These are phyloP conservation scores for Athalia circularis DNA, from an alignment of 2,888 invertebrate species.

Conservation along the genomic window DNA sequence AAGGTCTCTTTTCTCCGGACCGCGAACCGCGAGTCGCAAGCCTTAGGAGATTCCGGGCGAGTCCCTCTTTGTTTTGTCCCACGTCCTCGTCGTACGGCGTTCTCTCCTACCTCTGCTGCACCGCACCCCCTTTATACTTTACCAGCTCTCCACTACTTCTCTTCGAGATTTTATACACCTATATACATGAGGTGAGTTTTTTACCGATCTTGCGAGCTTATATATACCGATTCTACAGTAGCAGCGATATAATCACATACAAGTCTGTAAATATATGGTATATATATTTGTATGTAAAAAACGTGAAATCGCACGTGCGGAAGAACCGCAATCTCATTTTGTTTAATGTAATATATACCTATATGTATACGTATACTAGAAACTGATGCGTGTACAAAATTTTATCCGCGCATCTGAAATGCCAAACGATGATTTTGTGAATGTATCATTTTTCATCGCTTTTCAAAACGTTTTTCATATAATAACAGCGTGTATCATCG, in stretches of 20 bases:
- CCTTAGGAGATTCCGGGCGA: conserved; percentile 62
- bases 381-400: background rate
- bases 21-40: background rate
- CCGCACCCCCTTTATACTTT: background rate
- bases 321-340: background rate
- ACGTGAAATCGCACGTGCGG: background rate
- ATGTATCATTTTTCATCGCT: too few species aligned
- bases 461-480: background rate
- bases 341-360: background rate
- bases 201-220: background rate
- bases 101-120: conserved; percentile 44
- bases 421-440: too few species aligned
- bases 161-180: background rate
- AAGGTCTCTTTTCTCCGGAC: conserved; percentile 61
- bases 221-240: background rate
- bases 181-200: background rate
- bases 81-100: conserved; percentile 19
- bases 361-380: background rate
- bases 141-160: background rate
- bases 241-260: background rate
- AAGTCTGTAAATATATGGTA: background rate
- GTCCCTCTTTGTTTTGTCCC: conserved; percentile 62
- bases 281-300: background rate
- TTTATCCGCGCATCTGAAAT: background rate
- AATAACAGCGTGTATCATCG: conserved; percentile 4